These are phyloP conservation scores for Pygmarrhopalites habei DNA, from an alignment of 1,140 invertebrate genomes.

Conservation along the genomic window DNA sequence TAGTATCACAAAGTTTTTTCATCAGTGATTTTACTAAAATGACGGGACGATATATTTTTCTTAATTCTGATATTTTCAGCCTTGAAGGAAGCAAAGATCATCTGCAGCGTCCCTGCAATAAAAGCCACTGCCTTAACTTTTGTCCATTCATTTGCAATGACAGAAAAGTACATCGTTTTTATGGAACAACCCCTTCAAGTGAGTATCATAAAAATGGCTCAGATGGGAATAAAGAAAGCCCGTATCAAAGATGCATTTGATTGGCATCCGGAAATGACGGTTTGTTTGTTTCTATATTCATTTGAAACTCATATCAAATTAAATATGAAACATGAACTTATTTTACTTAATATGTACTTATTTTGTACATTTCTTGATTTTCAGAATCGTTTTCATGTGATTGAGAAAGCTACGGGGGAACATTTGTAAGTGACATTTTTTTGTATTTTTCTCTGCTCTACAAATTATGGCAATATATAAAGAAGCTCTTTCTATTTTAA, in stretches of 20 bases:
- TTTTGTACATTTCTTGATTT: no score
- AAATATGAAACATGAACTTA: neutral
- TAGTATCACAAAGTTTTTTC: no score
- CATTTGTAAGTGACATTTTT: no score
- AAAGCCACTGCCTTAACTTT: slow-evolving; percentile 46
- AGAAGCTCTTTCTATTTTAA: no score
- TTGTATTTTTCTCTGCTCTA: no score
- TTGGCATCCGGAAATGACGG: slow-evolving; percentile 42
- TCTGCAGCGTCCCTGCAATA: no score
- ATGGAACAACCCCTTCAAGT: slow-evolving; percentile 47
- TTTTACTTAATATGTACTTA: neutral
- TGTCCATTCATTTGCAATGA: slow-evolving; percentile 52
- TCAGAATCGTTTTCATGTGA: slow-evolving; percentile 45
- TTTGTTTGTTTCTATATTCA: neutral
- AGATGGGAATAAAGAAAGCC: slow-evolving; percentile 44
- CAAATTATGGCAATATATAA: no score
- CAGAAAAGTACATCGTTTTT: slow-evolving; percentile 50
- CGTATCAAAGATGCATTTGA: slow-evolving; percentile 47
- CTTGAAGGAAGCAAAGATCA: no score
- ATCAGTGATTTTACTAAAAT: no score
- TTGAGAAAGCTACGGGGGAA: slow-evolving; percentile 47
- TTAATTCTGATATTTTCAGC: no score
- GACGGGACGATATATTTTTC: no score
- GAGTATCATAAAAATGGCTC: slow-evolving; percentile 45
- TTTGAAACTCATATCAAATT: neutral